phyloP scores from a whole-genome alignment of 2,888 invertebrate species.

The Leucophenga maculata region DNA sequence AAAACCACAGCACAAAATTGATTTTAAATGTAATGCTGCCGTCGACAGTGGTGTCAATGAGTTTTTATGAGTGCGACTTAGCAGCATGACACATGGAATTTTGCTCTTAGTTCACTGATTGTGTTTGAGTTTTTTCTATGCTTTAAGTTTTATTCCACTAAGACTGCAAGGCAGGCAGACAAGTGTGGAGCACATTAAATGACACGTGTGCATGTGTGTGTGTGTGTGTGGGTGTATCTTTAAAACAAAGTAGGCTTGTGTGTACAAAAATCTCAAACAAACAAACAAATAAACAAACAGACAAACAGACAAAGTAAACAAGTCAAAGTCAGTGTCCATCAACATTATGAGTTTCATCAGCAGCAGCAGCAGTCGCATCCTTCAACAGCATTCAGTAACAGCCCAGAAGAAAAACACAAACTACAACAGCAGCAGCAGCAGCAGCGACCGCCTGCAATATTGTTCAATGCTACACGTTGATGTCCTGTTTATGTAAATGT shows the following conservation, averaged over 20 bases:
- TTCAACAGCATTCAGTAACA: neutral
- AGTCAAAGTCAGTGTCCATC: constrained; percentile 65
- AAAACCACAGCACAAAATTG: constrained; percentile 47
- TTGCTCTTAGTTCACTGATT: constrained; percentile 5
- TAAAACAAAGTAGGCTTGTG: constrained; percentile 30
- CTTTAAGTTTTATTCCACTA: too few species aligned
- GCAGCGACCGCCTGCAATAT: neutral
- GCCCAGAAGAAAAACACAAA: too few species aligned
- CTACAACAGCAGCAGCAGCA: neutral
- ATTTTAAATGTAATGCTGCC: constrained; percentile 56
- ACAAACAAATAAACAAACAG: constrained; percentile 32
- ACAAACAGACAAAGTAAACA: constrained; percentile 40
- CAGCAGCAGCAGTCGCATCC: constrained; percentile 32
- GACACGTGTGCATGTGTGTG: constrained; percentile 53
- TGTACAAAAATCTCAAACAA: constrained; percentile 35
- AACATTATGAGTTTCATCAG: constrained; percentile 57
- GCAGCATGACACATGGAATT: constrained; percentile 5
- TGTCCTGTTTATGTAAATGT: constrained; percentile 17
- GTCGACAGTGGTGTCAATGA: constrained; percentile 46
- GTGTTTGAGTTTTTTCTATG: constrained; percentile 25
- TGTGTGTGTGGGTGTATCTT: constrained; percentile 46
- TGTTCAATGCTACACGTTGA: neutral
- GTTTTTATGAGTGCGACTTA: constrained; percentile 39
- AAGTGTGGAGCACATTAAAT: constrained; percentile 54
- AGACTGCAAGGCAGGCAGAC: constrained; percentile 32